Conservation (phyloP, 2,113 vertebrate species). For the Coptodon bakossiorum region DNA sequence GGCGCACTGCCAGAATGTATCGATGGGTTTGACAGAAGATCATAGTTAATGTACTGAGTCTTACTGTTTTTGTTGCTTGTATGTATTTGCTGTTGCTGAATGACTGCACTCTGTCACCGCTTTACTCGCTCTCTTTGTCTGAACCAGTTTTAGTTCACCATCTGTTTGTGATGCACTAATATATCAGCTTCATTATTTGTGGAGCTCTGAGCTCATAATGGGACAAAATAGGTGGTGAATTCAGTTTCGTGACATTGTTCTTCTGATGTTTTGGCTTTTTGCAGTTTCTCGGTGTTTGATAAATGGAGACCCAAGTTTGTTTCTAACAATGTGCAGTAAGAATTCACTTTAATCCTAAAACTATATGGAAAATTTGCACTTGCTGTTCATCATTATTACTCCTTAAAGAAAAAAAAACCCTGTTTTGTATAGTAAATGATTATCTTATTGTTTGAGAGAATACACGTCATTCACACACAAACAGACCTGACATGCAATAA, state of each 20-base stretch:
- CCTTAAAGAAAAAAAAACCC: neutral
- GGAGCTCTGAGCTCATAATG: neutral
- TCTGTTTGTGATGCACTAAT: neutral
- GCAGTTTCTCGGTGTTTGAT: conserved; percentile 1
- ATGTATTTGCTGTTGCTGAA: conserved; percentile 40
- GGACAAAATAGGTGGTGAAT: neutral
- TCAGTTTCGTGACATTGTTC: conserved; percentile 11
- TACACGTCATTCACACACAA: conserved; percentile 44
- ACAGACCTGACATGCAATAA: conserved; percentile 21
- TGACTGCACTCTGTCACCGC: neutral
- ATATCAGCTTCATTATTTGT: neutral
- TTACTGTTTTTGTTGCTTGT: conserved; percentile 19
- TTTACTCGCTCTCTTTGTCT: neutral
- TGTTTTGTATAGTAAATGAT: conserved; percentile 27
- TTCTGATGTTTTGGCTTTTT: conserved; percentile 3
- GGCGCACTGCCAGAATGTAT: conserved; percentile 12
- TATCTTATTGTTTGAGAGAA: conserved; percentile 26
- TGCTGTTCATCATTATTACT: neutral
- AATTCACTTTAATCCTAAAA: neutral
- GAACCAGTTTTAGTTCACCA: neutral
- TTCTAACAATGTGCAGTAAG: neutral
- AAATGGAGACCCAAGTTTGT: neutral
- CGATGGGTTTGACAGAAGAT: neutral
- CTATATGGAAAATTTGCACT: neutral
- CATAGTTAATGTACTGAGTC: conserved; percentile 14